These are phyloP conservation scores for Aplidium turbinatum DNA, from an alignment of 23 tunicate genomes.

Conservation along the genomic window DNA sequence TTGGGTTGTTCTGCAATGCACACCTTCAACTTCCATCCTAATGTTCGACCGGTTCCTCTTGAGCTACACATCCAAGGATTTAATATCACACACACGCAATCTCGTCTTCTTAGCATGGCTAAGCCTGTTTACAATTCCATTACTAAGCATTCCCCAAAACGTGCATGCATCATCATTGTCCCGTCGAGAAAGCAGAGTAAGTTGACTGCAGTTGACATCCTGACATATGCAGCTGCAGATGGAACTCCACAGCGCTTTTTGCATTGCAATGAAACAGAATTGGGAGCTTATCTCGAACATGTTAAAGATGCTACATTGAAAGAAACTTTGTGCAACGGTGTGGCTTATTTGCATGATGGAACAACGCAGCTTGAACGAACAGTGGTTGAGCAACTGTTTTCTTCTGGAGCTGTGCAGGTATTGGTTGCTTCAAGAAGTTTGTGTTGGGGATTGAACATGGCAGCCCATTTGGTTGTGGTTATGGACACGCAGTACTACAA, in stretches of 20 bases:
- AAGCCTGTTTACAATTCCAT: constrained; percentile 97
- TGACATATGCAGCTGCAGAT: constrained; percentile 97
- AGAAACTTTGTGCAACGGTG: constrained; percentile 85
- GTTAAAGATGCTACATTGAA: constrained; percentile 88
- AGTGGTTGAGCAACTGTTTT: constrained; percentile 81
- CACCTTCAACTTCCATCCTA: constrained; percentile 96
- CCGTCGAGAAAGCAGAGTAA: constrained; percentile 96
- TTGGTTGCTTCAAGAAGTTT: constrained; percentile 83
- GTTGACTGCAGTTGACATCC: constrained; percentile 93
- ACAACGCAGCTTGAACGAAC: constrained; percentile 74
- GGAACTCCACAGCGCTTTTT: constrained; percentile 77
- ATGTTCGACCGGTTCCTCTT: constrained; percentile 91
- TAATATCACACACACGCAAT: constrained; percentile 87
- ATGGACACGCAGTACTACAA: constrained; percentile 99
- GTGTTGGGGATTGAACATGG: constrained; percentile 81
- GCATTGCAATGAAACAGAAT: constrained; percentile 86
- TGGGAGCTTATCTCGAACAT: constrained; percentile 84
- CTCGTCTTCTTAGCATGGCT: constrained; percentile 88
- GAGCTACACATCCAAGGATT: constrained; percentile 98
- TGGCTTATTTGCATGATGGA: constrained; percentile 95
- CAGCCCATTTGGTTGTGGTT: constrained; percentile 85
- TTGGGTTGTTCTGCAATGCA: constrained; percentile 84
- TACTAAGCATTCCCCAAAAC: constrained; percentile 75
- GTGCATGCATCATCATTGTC: constrained; percentile 77
- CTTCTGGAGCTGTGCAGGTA: constrained; percentile 88